Evolutionary conservation across 2,797 vertebrate genomes (phyloP), one percentile per base, ranked within the genome.

Genomic region (Cuculus canorus): DNA sequence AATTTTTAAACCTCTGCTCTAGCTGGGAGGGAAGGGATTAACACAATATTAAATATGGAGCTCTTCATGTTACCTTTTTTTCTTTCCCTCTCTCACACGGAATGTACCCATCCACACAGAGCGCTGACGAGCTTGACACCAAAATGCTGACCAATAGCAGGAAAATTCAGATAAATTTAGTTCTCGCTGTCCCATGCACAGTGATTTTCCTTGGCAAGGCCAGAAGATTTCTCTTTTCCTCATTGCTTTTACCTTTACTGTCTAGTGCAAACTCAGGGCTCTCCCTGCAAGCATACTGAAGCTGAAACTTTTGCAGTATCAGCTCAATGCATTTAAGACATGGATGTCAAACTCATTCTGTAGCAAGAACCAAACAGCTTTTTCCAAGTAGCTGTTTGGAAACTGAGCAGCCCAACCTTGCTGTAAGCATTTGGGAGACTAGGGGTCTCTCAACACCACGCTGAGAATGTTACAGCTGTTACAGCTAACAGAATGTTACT

Each of bases 151-250:
- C 48, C 60, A 86, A 88, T 69, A 54, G 48, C 50, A 84, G 69
- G 68, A 90, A 70, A 96, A 94, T 86, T 78, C 73, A 45, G 47
- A 82, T 80, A 60, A 83, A 57, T 89, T 90, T 81, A 80, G 68
- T n/a, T 92, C 61, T 96, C 50, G 60, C 54, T 88, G 75, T 88
- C 82, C 66, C 76, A 86, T 47, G 43, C 15, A 82, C 76, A 75
- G 65, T 78, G 61, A 75, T 84, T 91, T 88, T 71, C 81, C 63
- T 92, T 85, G 79, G 50, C 66, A 87, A 86, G 30, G 61, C 30
- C 13, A 28, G 50, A 47, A 63, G 27, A 65, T 77, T 59, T 92
- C 64, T 93, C 39, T 81, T 75, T 28, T 48, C 33, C 53, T 81
- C 81, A 25, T 5, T 82, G 47, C 65, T 89, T 90, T 93, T 92